These are phyloP conservation scores for Climacteris rufus DNA, from an alignment of 2,113 vertebrate species.

Conservation along the genomic window DNA sequence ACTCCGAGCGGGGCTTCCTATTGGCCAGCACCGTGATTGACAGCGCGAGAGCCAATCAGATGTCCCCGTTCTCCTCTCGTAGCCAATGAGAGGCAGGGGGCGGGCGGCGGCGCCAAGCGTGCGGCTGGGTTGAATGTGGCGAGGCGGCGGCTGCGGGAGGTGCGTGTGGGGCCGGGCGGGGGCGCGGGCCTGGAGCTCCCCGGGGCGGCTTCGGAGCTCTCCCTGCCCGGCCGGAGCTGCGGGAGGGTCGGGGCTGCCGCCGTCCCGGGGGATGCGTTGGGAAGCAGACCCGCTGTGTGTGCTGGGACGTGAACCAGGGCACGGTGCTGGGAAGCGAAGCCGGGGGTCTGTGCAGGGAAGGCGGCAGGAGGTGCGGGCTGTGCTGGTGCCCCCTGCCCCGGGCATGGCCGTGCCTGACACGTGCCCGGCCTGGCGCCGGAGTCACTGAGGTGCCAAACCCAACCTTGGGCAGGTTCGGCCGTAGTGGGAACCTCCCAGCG, in stretches of 20 bases:
- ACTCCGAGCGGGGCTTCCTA: fast-evolving
- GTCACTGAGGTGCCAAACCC: fast-evolving
- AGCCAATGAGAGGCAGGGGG: neutral
- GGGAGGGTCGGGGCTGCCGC: neutral
- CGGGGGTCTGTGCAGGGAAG: fast-evolving
- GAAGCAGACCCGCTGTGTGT: neutral
- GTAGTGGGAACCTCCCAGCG: fast-evolving
- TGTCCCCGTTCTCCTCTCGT: fast-evolving
- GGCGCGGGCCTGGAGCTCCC: fast-evolving
- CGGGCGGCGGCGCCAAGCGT: neutral
- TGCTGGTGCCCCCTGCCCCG: fast-evolving
- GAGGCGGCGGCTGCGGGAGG: neutral
- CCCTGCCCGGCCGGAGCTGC: fast-evolving
- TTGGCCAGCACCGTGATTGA: fast-evolving
- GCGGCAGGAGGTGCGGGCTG: fast-evolving
- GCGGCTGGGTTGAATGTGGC: neutral
- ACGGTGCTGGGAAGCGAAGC: neutral
- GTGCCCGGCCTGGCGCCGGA: neutral
- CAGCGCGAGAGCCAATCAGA: fast-evolving
- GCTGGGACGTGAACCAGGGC: no score
- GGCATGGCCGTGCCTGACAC: neutral
- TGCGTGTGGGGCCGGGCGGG: neutral
- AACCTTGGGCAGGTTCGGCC: neutral
- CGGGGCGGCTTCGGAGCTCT: neutral
- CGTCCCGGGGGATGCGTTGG: no score